A percentile compares a stretch with the other conserved stretches of the same genome.
Conservation (phyloP, 37 sponge, comb jelly and placozoan genomes). For the Agelas oroides region DNA sequence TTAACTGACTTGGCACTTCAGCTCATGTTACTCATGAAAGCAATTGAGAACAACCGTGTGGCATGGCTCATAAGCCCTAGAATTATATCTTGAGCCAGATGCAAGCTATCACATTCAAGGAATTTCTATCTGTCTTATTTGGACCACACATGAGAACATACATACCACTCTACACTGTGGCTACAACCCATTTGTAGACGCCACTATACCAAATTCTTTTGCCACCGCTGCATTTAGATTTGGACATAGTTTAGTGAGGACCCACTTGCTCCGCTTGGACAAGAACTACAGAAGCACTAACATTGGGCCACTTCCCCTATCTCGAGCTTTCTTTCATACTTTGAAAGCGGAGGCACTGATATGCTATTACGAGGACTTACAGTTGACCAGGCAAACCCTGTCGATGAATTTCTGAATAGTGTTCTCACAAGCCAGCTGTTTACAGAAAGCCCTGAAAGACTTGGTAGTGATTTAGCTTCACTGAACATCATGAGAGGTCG, state of each 20-base stretch:
- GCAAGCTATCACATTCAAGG: constrained; percentile 76
- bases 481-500: constrained; percentile 92
- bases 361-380: constrained; percentile 79
- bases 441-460: constrained; percentile 31
- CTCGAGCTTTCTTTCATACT: constrained; percentile 68
- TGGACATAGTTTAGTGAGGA: constrained; percentile 67
- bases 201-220: constrained; percentile 72
- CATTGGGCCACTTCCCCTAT: constrained; percentile 58
- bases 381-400: constrained; percentile 31
- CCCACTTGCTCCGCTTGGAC: constrained; percentile 48
- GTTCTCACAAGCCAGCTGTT: constrained; percentile 78
- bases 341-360: constrained; percentile 78
- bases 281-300: constrained; percentile 28
- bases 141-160: constrained; percentile 44
- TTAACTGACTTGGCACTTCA: too few relatives aligned
- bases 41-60: too few relatives aligned
- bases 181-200: constrained; percentile 64
- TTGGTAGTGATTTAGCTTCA: constrained; percentile 82
- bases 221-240: constrained; percentile 79
- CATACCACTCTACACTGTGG: constrained; percentile 24
- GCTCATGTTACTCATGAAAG: too few relatives aligned
- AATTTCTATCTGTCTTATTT: constrained; percentile 76
- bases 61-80: too few relatives aligned
- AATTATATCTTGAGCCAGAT: too few relatives aligned
- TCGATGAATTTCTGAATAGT: constrained; percentile 70